phyloP scores from a whole-genome alignment of 2,113 vertebrate species.

The Penelope pileata region DNA sequence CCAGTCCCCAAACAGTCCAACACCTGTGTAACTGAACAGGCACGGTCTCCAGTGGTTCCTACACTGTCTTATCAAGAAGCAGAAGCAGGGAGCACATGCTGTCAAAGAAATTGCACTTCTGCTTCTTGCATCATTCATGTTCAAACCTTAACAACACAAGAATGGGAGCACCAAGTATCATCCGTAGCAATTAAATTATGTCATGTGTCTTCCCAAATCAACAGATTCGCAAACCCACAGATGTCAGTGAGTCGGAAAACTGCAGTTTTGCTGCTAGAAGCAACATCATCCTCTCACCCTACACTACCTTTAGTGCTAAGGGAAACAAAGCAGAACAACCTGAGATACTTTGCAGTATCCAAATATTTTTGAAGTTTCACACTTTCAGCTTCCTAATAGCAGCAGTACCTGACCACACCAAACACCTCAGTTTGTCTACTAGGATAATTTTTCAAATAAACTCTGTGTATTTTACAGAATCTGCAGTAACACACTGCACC shows the following conservation, averaged over 20 bases:
- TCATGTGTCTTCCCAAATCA: not conserved
- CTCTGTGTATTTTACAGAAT: not conserved
- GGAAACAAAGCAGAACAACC: not conserved
- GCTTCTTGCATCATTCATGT: not conserved
- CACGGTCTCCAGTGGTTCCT: not conserved
- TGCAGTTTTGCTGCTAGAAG: not conserved
- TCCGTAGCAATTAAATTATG: not conserved
- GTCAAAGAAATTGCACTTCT: not conserved
- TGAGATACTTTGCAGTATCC: not conserved
- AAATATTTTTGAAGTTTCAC: not conserved
- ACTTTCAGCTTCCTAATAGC: not conserved
- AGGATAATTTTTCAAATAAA: not conserved
- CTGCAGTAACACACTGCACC: rapidly evolving
- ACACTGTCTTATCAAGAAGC: not conserved
- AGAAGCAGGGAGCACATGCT: not conserved
- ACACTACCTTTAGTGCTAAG: not conserved
- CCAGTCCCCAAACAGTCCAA: not conserved
- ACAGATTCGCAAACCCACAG: not conserved
- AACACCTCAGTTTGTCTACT: not conserved
- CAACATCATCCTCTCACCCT: not conserved
- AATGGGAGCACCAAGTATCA: not conserved
- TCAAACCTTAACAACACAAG: not conserved
- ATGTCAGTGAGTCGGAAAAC: not conserved
- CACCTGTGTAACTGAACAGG: not conserved
- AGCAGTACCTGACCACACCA: not conserved